These are phyloP conservation scores for Centropyge bicolor DNA, from an alignment of 2,797 vertebrate genomes.

Conservation along the genomic window DNA sequence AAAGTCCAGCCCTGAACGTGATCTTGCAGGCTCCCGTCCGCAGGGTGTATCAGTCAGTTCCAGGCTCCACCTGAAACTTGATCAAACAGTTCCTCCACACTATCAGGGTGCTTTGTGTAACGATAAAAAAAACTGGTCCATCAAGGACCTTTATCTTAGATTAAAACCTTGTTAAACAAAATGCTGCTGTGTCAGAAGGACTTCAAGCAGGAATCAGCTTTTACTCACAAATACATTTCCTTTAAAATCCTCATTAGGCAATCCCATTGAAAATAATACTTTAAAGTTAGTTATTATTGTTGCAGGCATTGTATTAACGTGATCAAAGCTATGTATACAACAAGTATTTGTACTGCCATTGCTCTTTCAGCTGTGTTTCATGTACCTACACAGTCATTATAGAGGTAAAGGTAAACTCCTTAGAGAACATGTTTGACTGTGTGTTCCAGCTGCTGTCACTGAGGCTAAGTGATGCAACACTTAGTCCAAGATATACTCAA, in stretches of 20 bases:
- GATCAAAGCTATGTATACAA: not conserved
- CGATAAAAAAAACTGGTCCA: conserved; percentile 55
- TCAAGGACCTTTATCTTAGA: conserved; percentile 32
- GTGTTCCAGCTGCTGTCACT: not conserved
- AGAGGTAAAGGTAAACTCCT: not conserved
- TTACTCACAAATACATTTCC: not conserved
- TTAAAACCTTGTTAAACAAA: not conserved
- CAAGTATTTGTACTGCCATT: too few relatives aligned
- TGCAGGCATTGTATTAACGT: not conserved
- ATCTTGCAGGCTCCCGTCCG: not conserved
- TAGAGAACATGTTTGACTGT: not conserved
- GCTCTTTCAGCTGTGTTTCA: not conserved
- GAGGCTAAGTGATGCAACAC: conserved; percentile 11
- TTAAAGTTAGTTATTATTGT: not conserved
- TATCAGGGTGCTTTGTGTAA: not conserved
- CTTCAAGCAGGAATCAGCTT: not conserved
- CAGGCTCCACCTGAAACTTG: conserved; percentile 12
- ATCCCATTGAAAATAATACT: not conserved
- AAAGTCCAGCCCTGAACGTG: not conserved
- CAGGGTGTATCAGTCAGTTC: not conserved
- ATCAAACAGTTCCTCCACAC: conserved; percentile 21
- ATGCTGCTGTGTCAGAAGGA: not conserved
- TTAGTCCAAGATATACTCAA: conserved; percentile 23
- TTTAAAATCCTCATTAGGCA: not conserved
- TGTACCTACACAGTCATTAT: not conserved